Evolutionary conservation across 1,140 invertebrate species (phyloP).

Genomic region (Cotesia chilonis): DNA sequence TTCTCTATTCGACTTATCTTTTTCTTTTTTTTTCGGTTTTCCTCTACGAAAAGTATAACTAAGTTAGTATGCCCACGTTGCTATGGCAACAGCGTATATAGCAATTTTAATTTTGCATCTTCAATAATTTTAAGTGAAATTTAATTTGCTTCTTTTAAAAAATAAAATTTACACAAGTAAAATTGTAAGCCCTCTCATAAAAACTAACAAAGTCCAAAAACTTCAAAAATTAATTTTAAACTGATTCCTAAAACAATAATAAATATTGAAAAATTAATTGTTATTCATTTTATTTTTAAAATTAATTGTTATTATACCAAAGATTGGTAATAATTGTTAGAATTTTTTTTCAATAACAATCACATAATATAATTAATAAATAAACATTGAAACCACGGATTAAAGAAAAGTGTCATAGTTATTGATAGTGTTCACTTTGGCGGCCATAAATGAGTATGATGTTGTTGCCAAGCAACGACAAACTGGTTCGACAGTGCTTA

Average conservation of each 20-base stretch:
- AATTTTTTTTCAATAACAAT: background rate
- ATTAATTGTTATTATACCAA: background rate
- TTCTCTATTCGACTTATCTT: slow-evolving; percentile 2
- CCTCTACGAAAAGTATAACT: slow-evolving; percentile 14
- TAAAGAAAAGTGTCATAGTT: slow-evolving; percentile 32
- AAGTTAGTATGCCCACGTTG: slow-evolving; percentile 25
- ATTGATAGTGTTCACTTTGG: slow-evolving; percentile 7
- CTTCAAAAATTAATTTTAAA: background rate
- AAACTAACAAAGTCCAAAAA: background rate
- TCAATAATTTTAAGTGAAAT: slow-evolving; percentile 6
- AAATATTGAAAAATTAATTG: no score
- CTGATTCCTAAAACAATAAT: no score
- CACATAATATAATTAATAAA: slow-evolving; percentile 3
- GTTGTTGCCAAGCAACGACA: slow-evolving; percentile 57
- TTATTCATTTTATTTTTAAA: no score
- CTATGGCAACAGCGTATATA: slow-evolving; percentile 29
- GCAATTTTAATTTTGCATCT: background rate
- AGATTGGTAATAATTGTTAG: background rate
- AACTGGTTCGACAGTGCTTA: slow-evolving; percentile 45
- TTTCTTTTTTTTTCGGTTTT: slow-evolving; percentile 4
- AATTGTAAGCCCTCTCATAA: background rate
- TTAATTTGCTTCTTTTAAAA: background rate
- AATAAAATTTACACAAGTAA: no score
- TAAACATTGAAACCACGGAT: slow-evolving; percentile 11
- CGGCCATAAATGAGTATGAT: slow-evolving; percentile 43